Evolutionary conservation across 2,797 vertebrate species (phyloP).

Genomic region (Pelodytes ibericus): DNA sequence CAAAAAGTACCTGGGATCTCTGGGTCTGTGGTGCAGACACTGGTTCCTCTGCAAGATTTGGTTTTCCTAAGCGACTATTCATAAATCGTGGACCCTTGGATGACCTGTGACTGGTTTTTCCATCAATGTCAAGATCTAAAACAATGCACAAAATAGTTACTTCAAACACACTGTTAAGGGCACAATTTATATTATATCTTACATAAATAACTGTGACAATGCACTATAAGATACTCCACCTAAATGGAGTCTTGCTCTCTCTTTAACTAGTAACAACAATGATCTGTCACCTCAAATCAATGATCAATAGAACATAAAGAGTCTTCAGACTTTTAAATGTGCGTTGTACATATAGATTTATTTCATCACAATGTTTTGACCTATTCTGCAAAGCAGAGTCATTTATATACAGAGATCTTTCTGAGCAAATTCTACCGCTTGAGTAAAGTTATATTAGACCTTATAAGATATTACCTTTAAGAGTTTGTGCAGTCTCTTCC

Average conservation of each 20-base stretch:
- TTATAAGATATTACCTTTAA: constrained; percentile 73
- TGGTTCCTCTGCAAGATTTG: constrained; percentile 47
- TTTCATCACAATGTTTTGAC: no score
- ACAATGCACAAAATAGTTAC: constrained; percentile 40
- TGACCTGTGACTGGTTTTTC: constrained; percentile 54
- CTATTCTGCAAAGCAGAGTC: no score
- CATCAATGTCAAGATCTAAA: constrained; percentile 64
- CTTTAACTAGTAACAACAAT: no score
- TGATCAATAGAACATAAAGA: no score
- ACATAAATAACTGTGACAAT: no score
- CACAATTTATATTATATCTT: neutral
- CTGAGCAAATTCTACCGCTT: no score
- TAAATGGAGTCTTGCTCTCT: no score
- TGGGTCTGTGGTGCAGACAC: constrained; percentile 36
- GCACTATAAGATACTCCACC: no score
- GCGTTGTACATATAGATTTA: no score
- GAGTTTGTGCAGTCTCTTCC: constrained; percentile 60
- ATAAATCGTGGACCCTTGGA: constrained; percentile 69
- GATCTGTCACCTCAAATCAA: no score
- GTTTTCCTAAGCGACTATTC: constrained; percentile 58
- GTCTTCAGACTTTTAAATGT: no score
- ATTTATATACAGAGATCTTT: no score
- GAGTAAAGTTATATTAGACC: neutral
- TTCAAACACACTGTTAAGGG: neutral
- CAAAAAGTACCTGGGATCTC: constrained; percentile 65